phyloP scores from a whole-genome alignment of 2,888 invertebrate genomes.

The Scaptomyza reducta region DNA sequence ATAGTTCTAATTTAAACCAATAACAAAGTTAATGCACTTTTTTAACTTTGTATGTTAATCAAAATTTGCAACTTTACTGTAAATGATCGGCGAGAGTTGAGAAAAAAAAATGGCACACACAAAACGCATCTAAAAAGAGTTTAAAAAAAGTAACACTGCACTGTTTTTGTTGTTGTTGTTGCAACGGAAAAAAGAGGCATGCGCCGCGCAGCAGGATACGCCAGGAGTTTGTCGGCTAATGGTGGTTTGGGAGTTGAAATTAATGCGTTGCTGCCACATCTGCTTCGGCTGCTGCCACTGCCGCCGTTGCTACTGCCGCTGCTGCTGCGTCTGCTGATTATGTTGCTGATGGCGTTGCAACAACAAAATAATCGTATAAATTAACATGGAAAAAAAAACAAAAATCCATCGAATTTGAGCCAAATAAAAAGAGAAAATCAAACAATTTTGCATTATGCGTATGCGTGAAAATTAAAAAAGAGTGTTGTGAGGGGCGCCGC shows the following conservation, averaged over 20 bases:
- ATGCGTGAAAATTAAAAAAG: conserved; percentile 39
- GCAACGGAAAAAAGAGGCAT: conserved; percentile 47
- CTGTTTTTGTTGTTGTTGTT: conserved; percentile 16
- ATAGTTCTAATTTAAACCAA: too few relatives aligned
- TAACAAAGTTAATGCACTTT: too few relatives aligned
- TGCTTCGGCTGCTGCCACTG: conserved; percentile 22
- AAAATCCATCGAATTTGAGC: conserved; percentile 22
- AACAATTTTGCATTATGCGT: conserved; percentile 51
- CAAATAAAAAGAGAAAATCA: background rate
- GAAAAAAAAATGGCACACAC: conserved; percentile 27
- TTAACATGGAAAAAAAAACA: conserved; percentile 46
- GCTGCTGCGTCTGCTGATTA: conserved; percentile 53
- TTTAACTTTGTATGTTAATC: too few relatives aligned
- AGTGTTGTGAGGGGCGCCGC: too few relatives aligned
- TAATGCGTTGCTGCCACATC: conserved; percentile 30
- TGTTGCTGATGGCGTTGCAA: conserved; percentile 67
- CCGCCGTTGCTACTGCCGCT: conserved; percentile 21
- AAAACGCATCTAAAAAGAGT: conserved; percentile 69
- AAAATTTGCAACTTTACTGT: background rate
- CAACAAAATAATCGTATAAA: conserved; percentile 61
- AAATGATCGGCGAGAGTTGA: conserved; percentile 33
- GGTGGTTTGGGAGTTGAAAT: conserved; percentile 32
- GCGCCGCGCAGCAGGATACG: conserved; percentile 34
- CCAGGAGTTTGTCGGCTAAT: conserved; percentile 1
- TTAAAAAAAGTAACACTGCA: conserved; percentile 12